Evolutionary conservation across 2,113 vertebrate genomes (phyloP), one percentile per base, ranked within the genome.

Genomic region (Larimichthys polyactis): DNA sequence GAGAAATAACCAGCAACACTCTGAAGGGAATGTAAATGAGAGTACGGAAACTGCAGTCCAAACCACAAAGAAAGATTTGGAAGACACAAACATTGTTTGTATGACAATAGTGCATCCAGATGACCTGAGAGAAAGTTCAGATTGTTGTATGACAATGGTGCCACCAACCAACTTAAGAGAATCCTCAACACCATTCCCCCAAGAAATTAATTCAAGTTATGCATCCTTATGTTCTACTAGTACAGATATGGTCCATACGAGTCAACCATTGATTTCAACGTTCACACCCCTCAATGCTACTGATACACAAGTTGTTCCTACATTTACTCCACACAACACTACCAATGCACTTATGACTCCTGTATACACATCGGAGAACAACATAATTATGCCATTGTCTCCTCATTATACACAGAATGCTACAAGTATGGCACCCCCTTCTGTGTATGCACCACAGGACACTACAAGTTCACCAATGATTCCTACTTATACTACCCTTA

Each of bases 221-320:
- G 60, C 82, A 3, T 69, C 91, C 5, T 79, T 92, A 62, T 89
- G 87, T 76, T 91, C 87, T 14, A 67, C 83, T 16, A 87, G 64
- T 71, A 8, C 79, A 78, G 46, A 90, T 48, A 81, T 92, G 78
- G 58, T 89, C 32, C 73, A 86, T 29, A 24, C 63, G 6, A 88
- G 43, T 85, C 87, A 79, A n/a, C 66, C 86, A 3, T 19, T 92
- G 68, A 80, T 92, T 74, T 91, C 91, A 22, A 71, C 75, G 22
- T 92, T 93, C 49, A 89, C 91, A n/a, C 71, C 92, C 17, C 20
- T 93, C 17, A 94, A 92, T 65, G 86, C 89, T 16, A 90, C 90
- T 20, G 92, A 94, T 68, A 92, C 90, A 36, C 91, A 92, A 88
- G 92, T 94, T 40, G 93, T 93, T 58, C 90, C 91, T 46, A 94